Evolutionary conservation across 1,140 invertebrate genomes (phyloP).

Genomic region (Asbolus verrucosus): DNA sequence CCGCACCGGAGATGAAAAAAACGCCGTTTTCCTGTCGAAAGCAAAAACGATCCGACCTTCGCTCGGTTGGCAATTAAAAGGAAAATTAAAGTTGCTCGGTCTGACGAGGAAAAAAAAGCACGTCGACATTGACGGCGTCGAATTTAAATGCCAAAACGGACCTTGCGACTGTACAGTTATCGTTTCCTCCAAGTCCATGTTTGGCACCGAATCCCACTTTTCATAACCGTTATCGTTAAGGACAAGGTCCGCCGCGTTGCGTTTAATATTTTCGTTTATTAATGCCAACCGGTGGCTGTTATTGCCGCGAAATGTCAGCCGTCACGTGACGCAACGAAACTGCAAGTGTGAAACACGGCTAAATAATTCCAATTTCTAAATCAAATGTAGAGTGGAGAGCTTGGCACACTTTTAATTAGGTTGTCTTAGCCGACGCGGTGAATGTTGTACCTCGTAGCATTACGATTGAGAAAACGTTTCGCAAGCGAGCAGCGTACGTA

Average conservation of each 20-base stretch:
- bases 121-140: no score
- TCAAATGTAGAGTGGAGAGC: constrained; percentile 9
- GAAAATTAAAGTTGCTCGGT: no score
- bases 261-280: neutral
- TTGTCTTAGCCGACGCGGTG: constrained; percentile 28
- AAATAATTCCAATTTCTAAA: constrained; percentile 17
- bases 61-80: no score
- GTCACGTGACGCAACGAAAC: neutral
- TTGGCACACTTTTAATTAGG: constrained; percentile 33
- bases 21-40: no score
- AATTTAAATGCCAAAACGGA: no score
- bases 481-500: no score
- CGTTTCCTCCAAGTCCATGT: constrained; percentile 33
- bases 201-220: constrained; percentile 30
- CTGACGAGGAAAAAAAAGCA: no score
- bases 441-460: constrained; percentile 13
- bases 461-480: constrained; percentile 36
- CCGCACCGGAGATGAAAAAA: no score
- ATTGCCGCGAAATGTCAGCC: constrained; percentile 8
- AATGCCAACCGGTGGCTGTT: constrained; percentile 10
- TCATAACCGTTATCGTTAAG: neutral
- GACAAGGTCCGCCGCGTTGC: no score
- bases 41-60: no score
- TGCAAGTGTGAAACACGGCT: neutral
- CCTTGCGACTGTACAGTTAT: neutral